Evolutionary conservation across 1,140 invertebrate genomes (phyloP), one percentile per base, ranked within the genome.

Genomic region (Penaeus vannamei): DNA sequence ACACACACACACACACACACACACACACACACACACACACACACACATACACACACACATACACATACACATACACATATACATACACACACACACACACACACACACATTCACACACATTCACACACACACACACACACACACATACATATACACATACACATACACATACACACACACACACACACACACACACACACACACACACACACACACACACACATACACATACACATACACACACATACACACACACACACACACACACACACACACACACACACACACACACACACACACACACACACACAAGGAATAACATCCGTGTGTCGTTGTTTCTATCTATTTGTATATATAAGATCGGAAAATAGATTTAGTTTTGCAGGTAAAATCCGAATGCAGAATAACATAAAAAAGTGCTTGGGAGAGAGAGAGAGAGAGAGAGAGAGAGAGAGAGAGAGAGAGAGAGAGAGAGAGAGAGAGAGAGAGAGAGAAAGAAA

Each of bases 71-170:
- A 69, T 69, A 69, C 4, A 69, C 4, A 69, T 23, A 69, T 69
- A 69, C 23, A 69, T 69, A 29, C 4, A 26, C 1, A 14, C 10
- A 69, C 4, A 69, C 12, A 23, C 2, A 23, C 32, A 26, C 14
- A n/a, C 23, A 20, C 22, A 12, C n/a, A 69, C 32, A 4, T 23
- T 7, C 66, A 69, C 14, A n/a, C 36, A 36, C 36, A 23, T 26
- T 23, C n/a, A 72, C 22, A 72, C n/a, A n/a, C 23, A 72, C 32
- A n/a, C 23, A 72, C 32, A 72, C 23, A 72, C 32, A 72, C 17
- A 72, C 32, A 72, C 32, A 72, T 72, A 72, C 32, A 72, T 72
- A n/a, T 72, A n/a, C 32, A n/a, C n/a, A 72, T n/a, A 72, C 32
- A 72, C 22, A 69, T 4, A 69, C 32, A 69, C 32, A 69, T 4